Conservation (phyloP, 2,888 invertebrate genomes). For the Catocala sponsa region DNA sequence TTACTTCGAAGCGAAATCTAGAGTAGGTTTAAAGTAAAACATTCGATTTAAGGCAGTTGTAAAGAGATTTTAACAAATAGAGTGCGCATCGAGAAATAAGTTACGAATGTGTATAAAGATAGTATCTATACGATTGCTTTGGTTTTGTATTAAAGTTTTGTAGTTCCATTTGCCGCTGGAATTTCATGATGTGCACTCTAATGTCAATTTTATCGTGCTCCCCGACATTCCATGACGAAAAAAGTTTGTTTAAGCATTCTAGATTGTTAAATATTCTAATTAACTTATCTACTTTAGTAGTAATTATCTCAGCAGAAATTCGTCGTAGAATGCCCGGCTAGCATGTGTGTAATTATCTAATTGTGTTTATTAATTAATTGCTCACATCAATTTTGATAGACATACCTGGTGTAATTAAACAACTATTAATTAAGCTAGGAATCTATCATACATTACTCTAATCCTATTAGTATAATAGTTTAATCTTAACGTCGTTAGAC, state of each 20-base stretch:
- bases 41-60: slow-evolving; percentile 45
- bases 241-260: neutral
- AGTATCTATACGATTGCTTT: too few relatives aligned
- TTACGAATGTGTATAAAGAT: too few relatives aligned
- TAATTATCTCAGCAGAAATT: slow-evolving; percentile 3
- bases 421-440: slow-evolving; percentile 19
- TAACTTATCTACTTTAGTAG: neutral
- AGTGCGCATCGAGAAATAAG: neutral
- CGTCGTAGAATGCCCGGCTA: slow-evolving; percentile 10
- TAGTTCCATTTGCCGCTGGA: too few relatives aligned
- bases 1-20: slow-evolving; percentile 55
- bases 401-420: slow-evolving; percentile 10
- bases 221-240: slow-evolving; percentile 7
- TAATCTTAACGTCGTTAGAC: neutral
- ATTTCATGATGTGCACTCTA: neutral
- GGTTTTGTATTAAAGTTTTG: neutral
- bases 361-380: slow-evolving; percentile 20
- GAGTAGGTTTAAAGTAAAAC: slow-evolving; percentile 39
- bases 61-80: slow-evolving; percentile 17
- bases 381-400: slow-evolving; percentile 20
- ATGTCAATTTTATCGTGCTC: slow-evolving; percentile 3
- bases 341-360: slow-evolving; percentile 11
- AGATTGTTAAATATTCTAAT: too few relatives aligned
- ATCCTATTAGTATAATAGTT: slow-evolving; percentile 8
- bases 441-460: slow-evolving; percentile 21